Conservation (phyloP, 2,888 invertebrate genomes). For the Bedellia somnulentella region DNA sequence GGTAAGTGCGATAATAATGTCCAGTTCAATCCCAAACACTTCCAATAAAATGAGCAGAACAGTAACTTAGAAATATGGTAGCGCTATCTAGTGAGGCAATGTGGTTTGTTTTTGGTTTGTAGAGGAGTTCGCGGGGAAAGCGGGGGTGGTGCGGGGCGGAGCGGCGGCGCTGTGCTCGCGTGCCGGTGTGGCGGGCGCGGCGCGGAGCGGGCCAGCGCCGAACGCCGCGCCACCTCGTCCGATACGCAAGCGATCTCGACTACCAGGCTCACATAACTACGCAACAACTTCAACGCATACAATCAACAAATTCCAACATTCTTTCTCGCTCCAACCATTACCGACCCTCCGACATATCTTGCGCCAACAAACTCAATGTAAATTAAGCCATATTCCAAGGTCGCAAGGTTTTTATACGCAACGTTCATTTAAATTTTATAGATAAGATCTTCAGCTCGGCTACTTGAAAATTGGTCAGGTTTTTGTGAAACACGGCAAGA, state of each 20-base stretch:
- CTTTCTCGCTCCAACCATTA: conserved; percentile 24
- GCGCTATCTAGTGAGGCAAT: conserved; percentile 9
- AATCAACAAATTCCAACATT: conserved; percentile 16
- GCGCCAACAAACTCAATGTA: neutral
- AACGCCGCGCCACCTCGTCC: conserved; percentile 54
- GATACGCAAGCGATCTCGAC: conserved; percentile 51
- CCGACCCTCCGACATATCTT: neutral
- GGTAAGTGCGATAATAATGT: too few relatives aligned
- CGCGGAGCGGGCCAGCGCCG: conserved; percentile 12
- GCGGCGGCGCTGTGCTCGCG: conserved; percentile 1
- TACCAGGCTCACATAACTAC: conserved; percentile 37
- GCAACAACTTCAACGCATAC: conserved; percentile 13
- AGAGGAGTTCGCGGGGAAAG: too few relatives aligned
- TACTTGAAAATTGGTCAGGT: conserved; percentile 31
- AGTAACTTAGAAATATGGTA: conserved; percentile 1
- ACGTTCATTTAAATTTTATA: neutral
- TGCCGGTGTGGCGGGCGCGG: too few relatives aligned
- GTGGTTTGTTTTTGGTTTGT: too few relatives aligned
- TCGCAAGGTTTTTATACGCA: conserved; percentile 13
- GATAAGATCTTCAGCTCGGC: conserved; percentile 17
- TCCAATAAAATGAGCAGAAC: too few relatives aligned
- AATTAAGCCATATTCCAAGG: neutral
- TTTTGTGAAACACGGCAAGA: conserved; percentile 32
- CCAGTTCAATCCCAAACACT: too few relatives aligned
- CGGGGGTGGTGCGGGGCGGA: conserved; percentile 15